Evolutionary conservation across 1,140 invertebrate species (phyloP).

Genomic region (Augochlora pura): DNA sequence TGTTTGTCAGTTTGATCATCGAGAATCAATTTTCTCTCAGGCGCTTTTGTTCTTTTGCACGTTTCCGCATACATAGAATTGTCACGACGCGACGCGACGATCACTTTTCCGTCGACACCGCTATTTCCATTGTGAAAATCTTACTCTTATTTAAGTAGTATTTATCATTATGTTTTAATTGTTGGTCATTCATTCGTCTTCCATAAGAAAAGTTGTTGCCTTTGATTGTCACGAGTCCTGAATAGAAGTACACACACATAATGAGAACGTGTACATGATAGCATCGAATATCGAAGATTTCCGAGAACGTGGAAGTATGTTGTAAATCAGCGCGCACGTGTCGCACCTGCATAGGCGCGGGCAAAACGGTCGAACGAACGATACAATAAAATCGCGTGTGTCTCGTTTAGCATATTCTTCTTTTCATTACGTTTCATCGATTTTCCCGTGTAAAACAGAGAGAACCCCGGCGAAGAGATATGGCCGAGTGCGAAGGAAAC

Average conservation of each 20-base stretch:
- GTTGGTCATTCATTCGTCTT: not conserved
- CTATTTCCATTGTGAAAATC: not conserved
- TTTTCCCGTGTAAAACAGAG: not conserved
- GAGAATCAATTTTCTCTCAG: no score
- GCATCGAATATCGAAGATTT: not conserved
- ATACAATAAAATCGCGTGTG: no score
- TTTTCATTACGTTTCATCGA: no score
- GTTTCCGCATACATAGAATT: no score
- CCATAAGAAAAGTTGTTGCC: not conserved
- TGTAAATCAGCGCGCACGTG: not conserved
- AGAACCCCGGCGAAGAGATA: no score
- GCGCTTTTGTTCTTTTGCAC: no score
- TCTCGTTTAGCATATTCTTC: no score
- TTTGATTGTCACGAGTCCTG: constrained; percentile 36
- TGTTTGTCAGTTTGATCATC: no score
- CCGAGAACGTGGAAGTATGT: not conserved
- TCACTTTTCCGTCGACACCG: not conserved
- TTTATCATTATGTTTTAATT: constrained; percentile 1
- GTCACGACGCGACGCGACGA: not conserved
- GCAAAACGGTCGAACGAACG: no score
- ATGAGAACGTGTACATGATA: not conserved
- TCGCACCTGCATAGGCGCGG: no score
- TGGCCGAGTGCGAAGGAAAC: constrained; percentile 43
- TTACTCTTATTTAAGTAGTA: not conserved
- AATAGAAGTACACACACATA: not conserved